Percentiles rank a stretch among this genome's conserved stretches.
phyloP scores from a whole-genome alignment of 1,140 invertebrate species.

The Drosophila novamexicana region DNA sequence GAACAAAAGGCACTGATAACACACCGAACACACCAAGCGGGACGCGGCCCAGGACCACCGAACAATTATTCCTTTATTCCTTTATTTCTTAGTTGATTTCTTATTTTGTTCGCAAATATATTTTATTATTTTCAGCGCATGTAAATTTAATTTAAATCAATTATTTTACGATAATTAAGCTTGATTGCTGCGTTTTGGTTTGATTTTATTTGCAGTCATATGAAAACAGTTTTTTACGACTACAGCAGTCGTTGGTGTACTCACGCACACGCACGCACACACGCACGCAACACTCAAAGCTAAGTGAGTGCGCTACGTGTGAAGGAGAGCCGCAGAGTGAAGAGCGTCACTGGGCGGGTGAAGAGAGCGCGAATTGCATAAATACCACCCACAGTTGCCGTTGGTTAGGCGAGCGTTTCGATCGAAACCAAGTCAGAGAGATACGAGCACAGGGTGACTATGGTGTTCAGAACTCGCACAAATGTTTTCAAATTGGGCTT shows the following conservation, averaged over 20 bases:
- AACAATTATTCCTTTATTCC: constrained; percentile 13
- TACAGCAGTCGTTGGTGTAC: constrained; percentile 31
- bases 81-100: neutral
- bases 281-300: constrained; percentile 38
- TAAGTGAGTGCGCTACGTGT: constrained; percentile 6
- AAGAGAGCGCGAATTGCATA: constrained; percentile 53
- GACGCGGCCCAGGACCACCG: constrained; percentile 54
- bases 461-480: constrained; percentile 33
- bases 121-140: constrained; percentile 4
- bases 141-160: constrained; percentile 1
- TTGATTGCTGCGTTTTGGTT: constrained; percentile 1
- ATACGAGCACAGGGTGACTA: constrained; percentile 64
- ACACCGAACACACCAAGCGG: constrained; percentile 19
- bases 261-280: constrained; percentile 56
- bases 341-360: constrained; percentile 39
- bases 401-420: constrained; percentile 41
- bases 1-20: constrained; percentile 36
- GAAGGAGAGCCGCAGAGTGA: constrained; percentile 32
- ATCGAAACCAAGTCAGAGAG: constrained; percentile 61
- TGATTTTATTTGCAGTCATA: constrained; percentile 50
- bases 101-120: neutral
- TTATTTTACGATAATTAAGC: constrained; percentile 2
- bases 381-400: constrained; percentile 44
- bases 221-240: constrained; percentile 38
- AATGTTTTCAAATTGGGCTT: constrained; percentile 66